Base-by-base conservation (phyloP, 2,797 vertebrate genomes). In the Oophaga sylvatica region DNA sequence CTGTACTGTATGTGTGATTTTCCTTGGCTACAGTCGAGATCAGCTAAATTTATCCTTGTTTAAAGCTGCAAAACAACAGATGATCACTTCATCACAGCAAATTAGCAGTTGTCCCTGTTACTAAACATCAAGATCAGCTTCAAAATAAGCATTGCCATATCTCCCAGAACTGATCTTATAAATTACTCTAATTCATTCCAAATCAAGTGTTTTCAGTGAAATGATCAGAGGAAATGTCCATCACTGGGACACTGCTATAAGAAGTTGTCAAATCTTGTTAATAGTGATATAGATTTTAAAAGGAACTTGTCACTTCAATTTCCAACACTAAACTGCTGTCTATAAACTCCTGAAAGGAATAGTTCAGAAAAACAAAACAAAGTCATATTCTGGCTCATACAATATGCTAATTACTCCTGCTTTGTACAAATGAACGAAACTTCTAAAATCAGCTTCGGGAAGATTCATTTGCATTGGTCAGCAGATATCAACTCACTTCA, bases 21-120 rank as follows among this genome's bases (percentile, higher is more conserved):
- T 73, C 12, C 20, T 41, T 48, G 71, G 41, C 71, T 75, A 11
- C 19, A 10, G 16, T 73, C 20, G 22, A 48, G 12, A n/a, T 75
- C 41, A 75, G 71, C 71, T 75, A 75, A 48, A 75, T 22, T 48
- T 75, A 75, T 75, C 71, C 68, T 20, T 62, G 31, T 62, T 71
- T 71, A 41, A 75, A 48, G 12, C 45, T 75, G 71, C 71, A 79
- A 79, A 75, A 75, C 71, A 75, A 75, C 71, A 75, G 71, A 75
- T 75, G 71, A 75, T 48, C 41, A n/a, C 71, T 75, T 75, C 71
- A 75, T 75, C 71, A 75, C 20, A 53, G 71, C 20, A 48, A 22
- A 75, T 75, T 75, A 75, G 45, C 45, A n/a, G 45, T 48, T 75
- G 71, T 75, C 71, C 45, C 71, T 53, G n/a, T 53, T 75, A 53